A percentile compares a stretch with the other conserved stretches of the same genome.
phyloP scores from a whole-genome alignment of 2,797 vertebrate species.

The Rhinogobio ventralis region DNA sequence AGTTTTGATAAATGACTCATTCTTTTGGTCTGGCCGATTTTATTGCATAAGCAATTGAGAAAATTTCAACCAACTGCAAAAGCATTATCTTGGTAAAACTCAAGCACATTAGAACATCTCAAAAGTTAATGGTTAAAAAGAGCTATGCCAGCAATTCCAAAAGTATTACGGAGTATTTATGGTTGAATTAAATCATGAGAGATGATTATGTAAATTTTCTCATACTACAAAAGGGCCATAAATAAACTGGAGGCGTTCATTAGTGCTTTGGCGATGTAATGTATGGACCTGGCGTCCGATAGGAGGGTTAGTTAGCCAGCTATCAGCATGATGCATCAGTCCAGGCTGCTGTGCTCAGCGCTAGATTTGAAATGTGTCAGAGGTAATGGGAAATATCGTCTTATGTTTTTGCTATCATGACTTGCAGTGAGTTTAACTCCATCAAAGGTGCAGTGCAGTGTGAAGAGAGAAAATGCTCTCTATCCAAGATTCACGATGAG shows the following conservation, averaged over 20 bases:
- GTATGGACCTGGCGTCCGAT: constrained; percentile 72
- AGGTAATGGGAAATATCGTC: constrained; percentile 66
- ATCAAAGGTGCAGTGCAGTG: constrained; percentile 55
- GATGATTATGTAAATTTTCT: constrained; percentile 77
- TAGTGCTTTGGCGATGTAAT: constrained; percentile 74
- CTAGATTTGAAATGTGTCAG: constrained; percentile 68
- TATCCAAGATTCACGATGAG: constrained; percentile 35
- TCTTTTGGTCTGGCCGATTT: neutral
- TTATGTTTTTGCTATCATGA: constrained; percentile 66
- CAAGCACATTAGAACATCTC: neutral
- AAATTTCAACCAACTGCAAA: neutral
- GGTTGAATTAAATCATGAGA: constrained; percentile 73
- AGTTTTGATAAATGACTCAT: neutral
- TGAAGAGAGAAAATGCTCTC: constrained; percentile 50
- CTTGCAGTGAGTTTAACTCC: constrained; percentile 55
- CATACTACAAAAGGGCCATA: constrained; percentile 75
- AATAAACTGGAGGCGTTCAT: constrained; percentile 78
- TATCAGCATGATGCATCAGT: constrained; percentile 69
- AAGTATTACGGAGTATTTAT: constrained; percentile 65
- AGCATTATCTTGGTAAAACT: constrained; percentile 13
- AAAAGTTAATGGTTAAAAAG: constrained; percentile 36
- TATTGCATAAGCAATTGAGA: constrained; percentile 8
- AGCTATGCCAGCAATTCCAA: constrained; percentile 29
- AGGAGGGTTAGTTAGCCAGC: constrained; percentile 71
- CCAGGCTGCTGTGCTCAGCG: constrained; percentile 64